Base-by-base conservation (phyloP, 2,888 invertebrate genomes). In the Arenicola marina region DNA sequence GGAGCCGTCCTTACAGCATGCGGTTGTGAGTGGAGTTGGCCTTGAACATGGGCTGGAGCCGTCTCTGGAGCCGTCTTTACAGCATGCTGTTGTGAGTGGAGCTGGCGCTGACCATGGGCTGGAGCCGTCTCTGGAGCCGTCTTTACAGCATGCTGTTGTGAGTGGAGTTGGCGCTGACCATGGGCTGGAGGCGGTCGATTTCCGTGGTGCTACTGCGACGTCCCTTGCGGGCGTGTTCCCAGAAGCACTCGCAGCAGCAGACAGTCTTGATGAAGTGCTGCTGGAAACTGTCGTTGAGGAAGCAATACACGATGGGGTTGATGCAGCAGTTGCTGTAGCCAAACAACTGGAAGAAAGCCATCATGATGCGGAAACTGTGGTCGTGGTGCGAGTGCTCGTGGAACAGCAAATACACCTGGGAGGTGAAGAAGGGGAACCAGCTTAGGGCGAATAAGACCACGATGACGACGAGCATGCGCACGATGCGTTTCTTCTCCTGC, bases 251-350 rank as follows among this genome's bases (percentile, higher is more conserved):
- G 33, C 56, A 54, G 31, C 62, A 62, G n/a, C 59, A 54, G 33
- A 63, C 21, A 15, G 60, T 60, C 44, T 34, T 24, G 53, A 56
- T 48, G 56, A 76, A 73, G 59, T 75, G 71, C 54, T 68, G 65
- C 64, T 75, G 75, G 62, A 79, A 79, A 48, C 65, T 72, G 29
- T 73, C 72, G 68, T 77, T 78, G n/a, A 78, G 58, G 67, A 78
- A 77, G 28, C 76, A 76, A 66, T 78, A 79, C 33, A 78, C 70
- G 21, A 78, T 70, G 1, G 78, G 78, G 62, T 79, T 79, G 15
- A 73, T 68, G 60, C 75, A 74, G 57, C 73, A 73, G 61, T 75
- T 78, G 59, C 70, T 71, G 68, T 78, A 78, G 26, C 77, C 78
- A 28, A 75, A 65, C 33, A 78, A 62, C 61, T 78, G 76, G 24